Conservation (phyloP, 2,797 vertebrate species). For the Ceryle rudis region DNA sequence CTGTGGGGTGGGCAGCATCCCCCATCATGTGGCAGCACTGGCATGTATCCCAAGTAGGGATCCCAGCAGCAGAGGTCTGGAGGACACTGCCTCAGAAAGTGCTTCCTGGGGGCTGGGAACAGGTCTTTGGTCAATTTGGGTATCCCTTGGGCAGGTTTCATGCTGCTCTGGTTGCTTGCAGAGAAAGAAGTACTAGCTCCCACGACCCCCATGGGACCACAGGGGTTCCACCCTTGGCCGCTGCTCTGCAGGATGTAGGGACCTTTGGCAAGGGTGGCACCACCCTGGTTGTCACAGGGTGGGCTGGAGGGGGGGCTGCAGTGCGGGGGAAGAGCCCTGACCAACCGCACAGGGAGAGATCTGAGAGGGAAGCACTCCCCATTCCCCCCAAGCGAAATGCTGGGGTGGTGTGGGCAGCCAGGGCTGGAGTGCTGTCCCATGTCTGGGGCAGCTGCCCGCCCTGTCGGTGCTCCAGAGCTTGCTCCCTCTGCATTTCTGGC, state of each 20-base stretch:
- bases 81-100: not conserved
- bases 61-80: not conserved
- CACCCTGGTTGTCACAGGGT: not conserved
- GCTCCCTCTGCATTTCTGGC: not conserved
- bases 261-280: not conserved
- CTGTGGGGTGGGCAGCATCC: not conserved
- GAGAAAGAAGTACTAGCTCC: not conserved
- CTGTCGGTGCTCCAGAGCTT: not conserved
- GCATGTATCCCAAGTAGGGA: not conserved
- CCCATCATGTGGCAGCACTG: rapidly evolving
- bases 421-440: not conserved
- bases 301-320: not conserved
- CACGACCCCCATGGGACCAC: rapidly evolving
- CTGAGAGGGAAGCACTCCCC: rapidly evolving
- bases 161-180: not conserved
- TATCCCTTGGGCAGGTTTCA: not conserved
- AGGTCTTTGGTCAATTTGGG: rapidly evolving
- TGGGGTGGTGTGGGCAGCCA: not conserved
- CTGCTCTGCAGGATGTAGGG: not conserved
- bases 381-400: rapidly evolving
- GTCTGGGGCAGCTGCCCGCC: rapidly evolving
- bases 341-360: rapidly evolving
- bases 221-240: rapidly evolving
- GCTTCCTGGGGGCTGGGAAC: not conserved
- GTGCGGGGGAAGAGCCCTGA: rapidly evolving